phyloP scores from a whole-genome alignment of 2,797 vertebrate species.

The Brotula barbata region DNA sequence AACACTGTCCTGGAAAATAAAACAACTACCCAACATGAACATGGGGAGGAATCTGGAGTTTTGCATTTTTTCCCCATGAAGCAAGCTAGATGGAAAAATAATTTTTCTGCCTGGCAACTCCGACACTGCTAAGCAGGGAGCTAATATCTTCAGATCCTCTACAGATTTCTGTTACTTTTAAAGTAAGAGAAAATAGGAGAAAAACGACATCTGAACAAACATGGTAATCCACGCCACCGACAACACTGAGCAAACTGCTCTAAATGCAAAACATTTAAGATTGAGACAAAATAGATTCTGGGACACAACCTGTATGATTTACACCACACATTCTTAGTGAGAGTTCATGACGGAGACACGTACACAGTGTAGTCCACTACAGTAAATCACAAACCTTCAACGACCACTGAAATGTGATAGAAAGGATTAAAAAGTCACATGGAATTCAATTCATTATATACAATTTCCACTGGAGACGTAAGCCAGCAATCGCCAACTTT shows the following conservation, averaged over 20 bases:
- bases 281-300: conserved; percentile 51
- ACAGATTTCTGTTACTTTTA: conserved; percentile 62
- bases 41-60: conserved; percentile 71
- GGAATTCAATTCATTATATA: conserved; percentile 70
- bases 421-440: conserved; percentile 59
- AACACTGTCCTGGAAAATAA: conserved; percentile 73
- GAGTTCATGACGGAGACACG: conserved; percentile 68
- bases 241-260: conserved; percentile 59
- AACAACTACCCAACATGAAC: conserved; percentile 70
- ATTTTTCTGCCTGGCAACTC: conserved; percentile 69
- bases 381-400: conserved; percentile 74
- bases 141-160: conserved; percentile 62
- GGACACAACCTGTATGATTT: conserved; percentile 64
- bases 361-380: conserved; percentile 77
- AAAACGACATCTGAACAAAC: conserved; percentile 53
- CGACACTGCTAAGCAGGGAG: conserved; percentile 58
- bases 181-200: conserved; percentile 35
- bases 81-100: conserved; percentile 69
- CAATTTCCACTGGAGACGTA: conserved; percentile 66
- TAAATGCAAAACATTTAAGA: conserved; percentile 64
- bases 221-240: conserved; percentile 64
- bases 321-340: conserved; percentile 71
- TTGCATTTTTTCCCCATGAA: conserved; percentile 79
- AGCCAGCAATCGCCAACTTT: conserved; percentile 60
- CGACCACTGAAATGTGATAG: conserved; percentile 71